Evolutionary conservation across 2,797 vertebrate genomes (phyloP), one percentile per base, ranked within the genome.

Genomic region (Babyrousa celebensis): DNA sequence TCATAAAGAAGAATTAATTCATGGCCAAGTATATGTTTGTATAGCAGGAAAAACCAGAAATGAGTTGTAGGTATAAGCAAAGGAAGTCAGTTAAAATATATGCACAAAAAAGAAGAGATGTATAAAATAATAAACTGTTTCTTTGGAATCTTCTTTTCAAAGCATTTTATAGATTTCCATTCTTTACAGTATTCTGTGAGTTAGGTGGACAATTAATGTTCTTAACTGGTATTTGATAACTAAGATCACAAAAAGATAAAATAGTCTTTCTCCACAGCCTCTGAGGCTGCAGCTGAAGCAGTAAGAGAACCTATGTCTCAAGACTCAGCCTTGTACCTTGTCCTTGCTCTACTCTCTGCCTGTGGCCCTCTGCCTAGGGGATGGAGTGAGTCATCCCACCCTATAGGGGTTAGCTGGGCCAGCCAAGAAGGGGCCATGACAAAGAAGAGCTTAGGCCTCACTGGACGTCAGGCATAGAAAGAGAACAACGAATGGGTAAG

Each of bases 381-480:
- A n/a, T 78, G 72, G 63, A 43, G 63, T 82, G 85, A 21, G 86
- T 52, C 93, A 85, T 92, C 86, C 96, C 96, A 96, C 96, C 97
- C 96, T 25, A 62, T 0, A 94, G 85, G 71, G 95, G 96, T 95
- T 94, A 96, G 92, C 89, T 67, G 78, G 96, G 86, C 96, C 96
- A 58, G 75, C 80, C 1, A 71, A 83, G 89, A 72, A 93, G 86
- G 63, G 94, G 95, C 94, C 95, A 27, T 2, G 89, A 87, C 89
- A 97, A 96, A 97, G 97, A 96, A 90, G 70, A 94, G 95, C 94
- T 71, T 65, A 63, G 87, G 86, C 95, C 29, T 93, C 67, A 27
- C 84, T 94, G 82, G 52, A 75, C 88, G 1, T 82, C 94, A 96
- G 80, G 75, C 93, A 85, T 9, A 97, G 96, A 97, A 95, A 97